Base-by-base conservation (phyloP, 2,888 invertebrate species). In the Brachyptera putata region DNA sequence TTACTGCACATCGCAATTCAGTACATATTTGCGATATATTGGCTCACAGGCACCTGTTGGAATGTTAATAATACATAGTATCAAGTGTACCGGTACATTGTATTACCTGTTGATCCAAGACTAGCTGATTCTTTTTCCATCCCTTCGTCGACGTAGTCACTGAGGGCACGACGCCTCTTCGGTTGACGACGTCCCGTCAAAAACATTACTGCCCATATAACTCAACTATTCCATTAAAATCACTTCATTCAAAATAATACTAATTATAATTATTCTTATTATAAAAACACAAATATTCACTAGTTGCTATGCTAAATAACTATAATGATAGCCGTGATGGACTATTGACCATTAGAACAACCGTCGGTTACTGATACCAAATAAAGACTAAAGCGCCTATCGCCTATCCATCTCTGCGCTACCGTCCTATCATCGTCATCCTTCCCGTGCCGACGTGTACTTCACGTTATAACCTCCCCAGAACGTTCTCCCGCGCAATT, bases 401-500 rank as follows among this genome's bases (percentile, higher is more conserved):
- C 49, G 49, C n/a, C n/a, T n/a, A n/a, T 50, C 49, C 49, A 30
- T 50, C 49, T 50, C 26, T 21, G 3, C 41, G 7, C 9, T 41
- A 41, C 41, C 16, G 5, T n/a, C n/a, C n/a, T n/a, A n/a, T n/a
- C n/a, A 21, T 5, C 41, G n/a, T 41, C 41, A 16, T 41, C 41
- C 41, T 41, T 18, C 41, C 16, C 41, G 3, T n/a, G 49, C 48
- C n/a, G 25, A 50, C 30, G 25, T 16, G 41, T 41, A 41, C 41
- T 41, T 41, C 41, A 5, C 21, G 14, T 41, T n/a, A 41, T 30
- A 16, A 49, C 30, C 26, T 5, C 26, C 4, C 11, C n/a, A 25
- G 25, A 24, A n/a, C 25, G 22, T 16, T 53, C 53, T 53, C 53
- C 36, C 53, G 53, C 53, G 18, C 53, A 53, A 34, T 34, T 21